Conservation (phyloP, 2,797 vertebrate genomes). For the Periophthalmus magnuspinnatus region DNA sequence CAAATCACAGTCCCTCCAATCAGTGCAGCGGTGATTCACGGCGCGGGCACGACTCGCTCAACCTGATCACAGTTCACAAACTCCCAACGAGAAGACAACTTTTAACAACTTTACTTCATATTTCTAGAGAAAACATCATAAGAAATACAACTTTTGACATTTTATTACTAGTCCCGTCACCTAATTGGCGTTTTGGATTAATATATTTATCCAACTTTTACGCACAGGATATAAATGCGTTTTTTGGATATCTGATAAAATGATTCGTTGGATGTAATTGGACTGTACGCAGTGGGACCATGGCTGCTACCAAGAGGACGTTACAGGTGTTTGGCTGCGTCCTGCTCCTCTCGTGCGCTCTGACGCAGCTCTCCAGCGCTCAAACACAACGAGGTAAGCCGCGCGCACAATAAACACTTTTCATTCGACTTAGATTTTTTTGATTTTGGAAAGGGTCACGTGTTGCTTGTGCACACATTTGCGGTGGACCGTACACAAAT, state of each 20-base stretch:
- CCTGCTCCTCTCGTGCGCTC: conserved; percentile 58
- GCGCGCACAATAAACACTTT: conserved; percentile 3
- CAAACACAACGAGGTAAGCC: conserved; percentile 67
- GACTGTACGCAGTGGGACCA: conserved; percentile 25
- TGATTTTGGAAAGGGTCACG: neutral
- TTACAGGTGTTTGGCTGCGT: conserved; percentile 59
- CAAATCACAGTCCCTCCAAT: conserved; percentile 70
- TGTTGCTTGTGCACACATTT: neutral
- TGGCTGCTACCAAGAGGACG: conserved; percentile 43
- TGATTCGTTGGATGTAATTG: conserved; percentile 19
- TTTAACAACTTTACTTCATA: neutral
- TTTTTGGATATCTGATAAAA: conserved; percentile 3
- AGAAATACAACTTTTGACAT: neutral
- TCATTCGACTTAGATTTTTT: conserved; percentile 1
- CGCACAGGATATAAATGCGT: neutral
- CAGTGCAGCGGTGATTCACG: conserved; percentile 53
- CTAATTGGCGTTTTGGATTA: conserved; percentile 8
- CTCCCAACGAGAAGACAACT: conserved; percentile 4
- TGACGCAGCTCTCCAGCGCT: conserved; percentile 46
- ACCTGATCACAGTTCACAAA: conserved; percentile 19
- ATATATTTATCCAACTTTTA: neutral
- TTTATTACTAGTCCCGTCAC: neutral
- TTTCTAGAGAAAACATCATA: neutral
- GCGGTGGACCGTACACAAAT: conserved; percentile 5
- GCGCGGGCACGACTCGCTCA: conserved; percentile 26